Evolutionary conservation across 2,113 vertebrate genomes (phyloP).

Genomic region (Pogona vitticeps): DNA sequence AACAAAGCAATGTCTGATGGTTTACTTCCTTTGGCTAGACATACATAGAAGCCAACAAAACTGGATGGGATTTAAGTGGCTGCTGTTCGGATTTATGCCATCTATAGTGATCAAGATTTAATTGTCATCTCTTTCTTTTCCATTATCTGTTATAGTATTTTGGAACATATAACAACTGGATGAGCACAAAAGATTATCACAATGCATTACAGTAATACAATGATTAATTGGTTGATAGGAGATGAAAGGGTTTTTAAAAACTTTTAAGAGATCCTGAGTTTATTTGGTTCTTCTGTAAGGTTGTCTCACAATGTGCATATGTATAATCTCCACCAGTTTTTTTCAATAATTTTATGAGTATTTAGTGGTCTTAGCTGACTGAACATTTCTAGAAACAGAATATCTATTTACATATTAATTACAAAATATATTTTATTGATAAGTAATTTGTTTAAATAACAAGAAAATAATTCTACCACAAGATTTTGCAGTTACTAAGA

Average conservation of each 20-base stretch:
- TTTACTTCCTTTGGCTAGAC: rapidly evolving
- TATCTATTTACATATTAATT: slow-evolving; percentile 79
- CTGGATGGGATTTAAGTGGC: not conserved
- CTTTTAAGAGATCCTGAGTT: slow-evolving; percentile 68
- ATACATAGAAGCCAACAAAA: not conserved
- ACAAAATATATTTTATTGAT: slow-evolving; percentile 87
- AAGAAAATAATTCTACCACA: slow-evolving; percentile 75
- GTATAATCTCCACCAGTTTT: not conserved
- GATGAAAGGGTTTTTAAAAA: slow-evolving; percentile 58
- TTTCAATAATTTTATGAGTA: slow-evolving; percentile 58
- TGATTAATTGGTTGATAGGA: slow-evolving; percentile 43
- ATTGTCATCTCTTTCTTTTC: slow-evolving; percentile 41
- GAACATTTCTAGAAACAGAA: slow-evolving; percentile 79
- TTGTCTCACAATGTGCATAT: slow-evolving; percentile 45
- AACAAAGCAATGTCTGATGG: not conserved
- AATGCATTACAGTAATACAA: slow-evolving; percentile 46
- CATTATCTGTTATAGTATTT: slow-evolving; percentile 45
- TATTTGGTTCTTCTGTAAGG: slow-evolving; percentile 75
- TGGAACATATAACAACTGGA: slow-evolving; percentile 56
- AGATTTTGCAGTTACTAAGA: slow-evolving; percentile 57
- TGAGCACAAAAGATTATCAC: slow-evolving; percentile 49
- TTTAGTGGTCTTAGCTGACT: slow-evolving; percentile 62
- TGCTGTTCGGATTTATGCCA: too few relatives aligned
- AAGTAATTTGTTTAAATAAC: slow-evolving; percentile 76
- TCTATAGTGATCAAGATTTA: not conserved